These are phyloP conservation scores for Poliocrania exsul DNA, from an alignment of 2,797 vertebrate species.

Conservation along the genomic window DNA sequence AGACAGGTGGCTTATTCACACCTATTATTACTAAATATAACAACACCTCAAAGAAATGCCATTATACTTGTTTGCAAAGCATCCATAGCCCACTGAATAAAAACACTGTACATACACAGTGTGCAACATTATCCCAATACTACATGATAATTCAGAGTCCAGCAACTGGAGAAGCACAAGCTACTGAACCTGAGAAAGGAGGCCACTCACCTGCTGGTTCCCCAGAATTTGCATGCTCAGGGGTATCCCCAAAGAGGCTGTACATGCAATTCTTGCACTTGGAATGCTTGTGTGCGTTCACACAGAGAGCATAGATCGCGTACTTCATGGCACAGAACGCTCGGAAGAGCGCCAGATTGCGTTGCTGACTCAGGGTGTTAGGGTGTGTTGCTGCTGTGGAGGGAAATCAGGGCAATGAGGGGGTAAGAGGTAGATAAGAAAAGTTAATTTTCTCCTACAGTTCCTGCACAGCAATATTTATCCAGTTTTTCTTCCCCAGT, in stretches of 20 bases:
- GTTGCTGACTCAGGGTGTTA: conserved; percentile 71
- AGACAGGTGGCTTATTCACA: neutral
- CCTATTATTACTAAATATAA: neutral
- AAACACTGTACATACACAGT: neutral
- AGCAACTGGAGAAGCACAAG: neutral
- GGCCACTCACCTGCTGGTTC: conserved; percentile 30
- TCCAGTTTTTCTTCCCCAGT: neutral
- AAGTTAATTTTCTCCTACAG: neutral
- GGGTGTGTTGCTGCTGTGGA: conserved; percentile 31
- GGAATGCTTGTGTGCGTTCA: conserved; percentile 83
- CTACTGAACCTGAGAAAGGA: conserved; percentile 37
- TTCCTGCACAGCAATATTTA: neutral
- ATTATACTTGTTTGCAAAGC: neutral
- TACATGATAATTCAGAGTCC: neutral
- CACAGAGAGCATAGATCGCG: conserved; percentile 91
- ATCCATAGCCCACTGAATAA: neutral
- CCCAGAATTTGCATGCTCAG: conserved; percentile 34
- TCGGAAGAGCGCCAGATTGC: conserved; percentile 86
- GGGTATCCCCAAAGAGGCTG: neutral
- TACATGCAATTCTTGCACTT: conserved; percentile 76
- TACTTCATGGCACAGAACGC: conserved; percentile 97
- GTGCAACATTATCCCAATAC: neutral
- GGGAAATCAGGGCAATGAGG: neutral
- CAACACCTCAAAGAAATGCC: neutral
- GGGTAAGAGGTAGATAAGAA: neutral